Evolutionary conservation across 1,140 invertebrate species (phyloP).

Genomic region (Eriosoma lanigerum): DNA sequence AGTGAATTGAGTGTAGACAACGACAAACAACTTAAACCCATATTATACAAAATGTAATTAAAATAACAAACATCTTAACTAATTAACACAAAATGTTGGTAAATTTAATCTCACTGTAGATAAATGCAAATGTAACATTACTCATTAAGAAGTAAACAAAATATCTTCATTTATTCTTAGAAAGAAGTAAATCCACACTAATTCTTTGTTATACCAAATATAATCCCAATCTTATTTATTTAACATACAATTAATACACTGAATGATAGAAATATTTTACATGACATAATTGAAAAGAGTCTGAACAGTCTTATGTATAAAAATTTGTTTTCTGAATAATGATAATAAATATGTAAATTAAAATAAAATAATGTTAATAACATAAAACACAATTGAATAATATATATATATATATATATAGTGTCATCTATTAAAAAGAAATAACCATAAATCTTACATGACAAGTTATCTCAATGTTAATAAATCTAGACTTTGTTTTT

Average conservation of each 20-base stretch:
- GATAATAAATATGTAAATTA: not conserved
- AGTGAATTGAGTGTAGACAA: conserved; percentile 20
- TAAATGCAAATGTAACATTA: not conserved
- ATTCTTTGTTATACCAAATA: not conserved
- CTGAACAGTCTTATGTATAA: not conserved
- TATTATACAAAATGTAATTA: conserved; percentile 17
- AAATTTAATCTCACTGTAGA: conserved; percentile 2
- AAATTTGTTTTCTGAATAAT: not conserved
- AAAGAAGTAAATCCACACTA: not conserved
- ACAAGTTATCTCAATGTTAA: too few relatives aligned
- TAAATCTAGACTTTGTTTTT: too few relatives aligned
- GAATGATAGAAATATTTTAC: not conserved
- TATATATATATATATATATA: not conserved
- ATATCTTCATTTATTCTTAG: not conserved
- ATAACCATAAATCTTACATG: too few relatives aligned
- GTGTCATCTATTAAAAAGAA: not conserved
- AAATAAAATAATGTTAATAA: not conserved
- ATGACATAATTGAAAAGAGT: not conserved
- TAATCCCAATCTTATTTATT: not conserved
- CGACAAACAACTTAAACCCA: conserved; percentile 33
- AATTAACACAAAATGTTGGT: conserved; percentile 18
- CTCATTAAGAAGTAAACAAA: not conserved
- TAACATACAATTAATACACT: not conserved
- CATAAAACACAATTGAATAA: not conserved
- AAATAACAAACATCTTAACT: conserved; percentile 19